Evolutionary conservation across 53 echinoderm and acorn worm species (phyloP), one percentile per base, ranked within the genome.

Genomic region (Henricia sp.): DNA sequence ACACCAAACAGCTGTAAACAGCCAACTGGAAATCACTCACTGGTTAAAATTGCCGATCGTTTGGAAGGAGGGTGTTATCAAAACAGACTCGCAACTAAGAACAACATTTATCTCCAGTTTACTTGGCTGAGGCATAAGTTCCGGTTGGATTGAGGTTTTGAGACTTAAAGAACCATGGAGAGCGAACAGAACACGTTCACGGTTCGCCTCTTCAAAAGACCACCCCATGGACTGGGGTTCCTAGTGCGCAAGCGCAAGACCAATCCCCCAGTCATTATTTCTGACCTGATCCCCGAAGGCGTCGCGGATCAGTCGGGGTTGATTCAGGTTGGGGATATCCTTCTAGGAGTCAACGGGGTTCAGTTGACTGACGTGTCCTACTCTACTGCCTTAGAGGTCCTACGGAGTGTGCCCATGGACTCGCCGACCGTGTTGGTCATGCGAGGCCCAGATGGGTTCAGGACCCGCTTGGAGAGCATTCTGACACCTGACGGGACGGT

Each of bases 161-260:
- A 17, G 48, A 42, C 3, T 27, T 43, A 20, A 11, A 64, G 73
- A 71, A 86, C 68, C 86, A 93, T 91, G 94, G 91, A 91, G 67
- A 88, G 91, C 80, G 96, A 96, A 60, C 93, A 91, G 3, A 96
- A 96, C 67, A 96, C 96, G 70, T 96, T 96, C 56, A 94, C 96
- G 2, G 93, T 96, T 57, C 89, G 96, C 50, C 91, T 96, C 17
- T 82, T 91, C 54, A 96, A 96, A 82, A 89, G 93, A 72, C 96
- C 93, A 24, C 96, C 96, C 40, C 92, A 92, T 36, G 96, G 96
- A 36, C 88, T 96, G 36, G 96, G 96, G 34, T 96, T 96, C 67
- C 56, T 96, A n/a, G 96, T 96, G 74, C 87, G 96, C 70, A 96
- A 96, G 82, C 92, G 97, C 62, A 96, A 96, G 54, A 90, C 90